phyloP scores from a whole-genome alignment of 2,797 vertebrate genomes.

The Spinus pinus region DNA sequence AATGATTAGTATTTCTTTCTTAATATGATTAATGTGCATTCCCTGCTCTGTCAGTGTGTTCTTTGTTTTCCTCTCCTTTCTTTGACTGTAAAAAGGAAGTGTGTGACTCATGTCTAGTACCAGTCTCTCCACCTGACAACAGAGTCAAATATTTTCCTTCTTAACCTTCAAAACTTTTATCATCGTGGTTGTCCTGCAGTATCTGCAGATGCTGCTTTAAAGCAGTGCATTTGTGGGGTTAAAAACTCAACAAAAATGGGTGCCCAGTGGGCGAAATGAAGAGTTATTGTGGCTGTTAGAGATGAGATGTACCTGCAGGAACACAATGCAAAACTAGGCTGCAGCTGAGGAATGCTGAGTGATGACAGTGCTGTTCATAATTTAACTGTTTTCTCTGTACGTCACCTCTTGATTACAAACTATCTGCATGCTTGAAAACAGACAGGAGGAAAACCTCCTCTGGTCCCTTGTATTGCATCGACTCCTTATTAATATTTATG shows the following conservation, averaged over 20 bases:
- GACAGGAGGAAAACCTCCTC: not conserved
- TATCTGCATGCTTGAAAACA: not conserved
- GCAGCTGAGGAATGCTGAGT: conserved; percentile 52
- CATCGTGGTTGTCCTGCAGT: not conserved
- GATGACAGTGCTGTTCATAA: conserved; percentile 49
- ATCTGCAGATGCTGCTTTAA: not conserved
- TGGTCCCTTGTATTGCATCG: not conserved
- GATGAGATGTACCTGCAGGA: conserved; percentile 58
- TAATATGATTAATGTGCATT: not conserved
- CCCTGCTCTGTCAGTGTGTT: not conserved
- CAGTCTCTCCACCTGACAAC: conserved; percentile 17
- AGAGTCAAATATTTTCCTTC: conserved; percentile 5
- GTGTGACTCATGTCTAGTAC: not conserved
- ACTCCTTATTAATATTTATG: not conserved
- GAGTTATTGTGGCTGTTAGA: conserved; percentile 23
- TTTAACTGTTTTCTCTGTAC: not conserved
- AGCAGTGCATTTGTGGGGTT: not conserved
- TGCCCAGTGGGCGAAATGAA: not conserved
- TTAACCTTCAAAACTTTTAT: not conserved
- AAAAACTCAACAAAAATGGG: not conserved
- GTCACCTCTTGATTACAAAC: not conserved
- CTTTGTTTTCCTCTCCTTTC: not conserved
- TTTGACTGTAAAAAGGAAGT: not conserved
- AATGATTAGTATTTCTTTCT: conserved; percentile 7
- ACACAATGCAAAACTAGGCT: conserved; percentile 74